Conservation (phyloP, 2,113 vertebrate genomes). For the Sialia sialis region DNA sequence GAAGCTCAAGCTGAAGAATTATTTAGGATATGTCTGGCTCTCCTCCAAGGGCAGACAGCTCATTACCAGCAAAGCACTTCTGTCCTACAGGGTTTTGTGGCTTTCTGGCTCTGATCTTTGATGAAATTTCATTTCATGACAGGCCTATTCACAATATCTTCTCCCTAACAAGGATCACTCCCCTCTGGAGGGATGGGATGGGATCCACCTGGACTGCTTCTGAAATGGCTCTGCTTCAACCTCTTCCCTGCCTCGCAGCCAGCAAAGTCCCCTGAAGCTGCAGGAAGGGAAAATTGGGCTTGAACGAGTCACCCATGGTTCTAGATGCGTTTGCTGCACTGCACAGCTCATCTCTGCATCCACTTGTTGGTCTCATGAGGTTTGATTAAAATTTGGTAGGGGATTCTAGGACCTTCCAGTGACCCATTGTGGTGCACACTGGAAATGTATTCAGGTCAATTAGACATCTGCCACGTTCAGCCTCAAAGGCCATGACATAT, state of each 20-base stretch:
- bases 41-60: not conserved
- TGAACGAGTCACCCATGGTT: not conserved
- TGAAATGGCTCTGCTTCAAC: not conserved
- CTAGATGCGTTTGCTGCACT: not conserved
- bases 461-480: slow-evolving; percentile 20
- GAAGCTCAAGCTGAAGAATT: not conserved
- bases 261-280: not conserved
- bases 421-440: not conserved
- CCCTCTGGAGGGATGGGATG: not conserved
- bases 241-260: not conserved
- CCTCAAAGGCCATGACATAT: slow-evolving; percentile 25
- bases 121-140: not conserved
- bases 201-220: not conserved
- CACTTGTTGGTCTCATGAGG: not conserved
- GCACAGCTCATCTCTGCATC: not conserved
- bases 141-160: not conserved
- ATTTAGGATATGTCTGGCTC: not conserved
- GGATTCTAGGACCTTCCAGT: slow-evolving; percentile 19
- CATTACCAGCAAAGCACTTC: not conserved
- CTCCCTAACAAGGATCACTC: not conserved
- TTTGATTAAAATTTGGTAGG: not conserved
- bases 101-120: not conserved
- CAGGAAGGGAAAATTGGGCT: not conserved
- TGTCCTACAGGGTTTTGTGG: not conserved
- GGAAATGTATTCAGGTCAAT: slow-evolving; percentile 26